Evolutionary conservation across 2,113 vertebrate species (phyloP).

Genomic region (Aepyceros melampus): DNA sequence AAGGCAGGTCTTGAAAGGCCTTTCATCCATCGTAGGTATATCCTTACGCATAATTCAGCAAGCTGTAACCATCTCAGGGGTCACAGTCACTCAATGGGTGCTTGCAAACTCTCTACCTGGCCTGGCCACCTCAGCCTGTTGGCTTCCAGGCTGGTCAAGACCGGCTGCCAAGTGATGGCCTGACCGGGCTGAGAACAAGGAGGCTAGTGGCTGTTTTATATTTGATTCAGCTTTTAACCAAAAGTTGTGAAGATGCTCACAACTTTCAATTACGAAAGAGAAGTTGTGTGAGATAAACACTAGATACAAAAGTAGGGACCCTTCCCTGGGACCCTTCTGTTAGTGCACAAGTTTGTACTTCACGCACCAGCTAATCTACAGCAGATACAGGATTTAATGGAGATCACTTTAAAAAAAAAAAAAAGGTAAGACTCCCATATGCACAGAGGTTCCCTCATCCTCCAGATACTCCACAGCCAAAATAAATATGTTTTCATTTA

Average conservation of each 20-base stretch:
- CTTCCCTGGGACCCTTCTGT: neutral
- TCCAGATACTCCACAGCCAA: slow-evolving; percentile 38
- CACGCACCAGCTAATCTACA: neutral
- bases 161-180: neutral
- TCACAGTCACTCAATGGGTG: neutral
- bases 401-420: slow-evolving; percentile 40
- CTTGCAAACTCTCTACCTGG: neutral
- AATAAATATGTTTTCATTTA: slow-evolving; percentile 61
- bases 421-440: neutral
- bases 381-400: slow-evolving; percentile 41
- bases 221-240: neutral
- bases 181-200: neutral
- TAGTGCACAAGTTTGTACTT: neutral
- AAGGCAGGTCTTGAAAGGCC: neutral
- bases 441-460: slow-evolving; percentile 22
- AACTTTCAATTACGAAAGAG: neutral
- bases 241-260: neutral
- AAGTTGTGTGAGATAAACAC: neutral
- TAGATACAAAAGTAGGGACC: neutral
- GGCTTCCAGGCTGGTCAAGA: neutral
- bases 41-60: neutral
- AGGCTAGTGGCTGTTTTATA: neutral
- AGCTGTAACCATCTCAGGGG: neutral
- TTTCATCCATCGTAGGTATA: accelerated
- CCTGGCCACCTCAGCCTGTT: neutral